Conservation (phyloP, 2,113 vertebrate genomes). For the Erythrolamprus reginae region DNA sequence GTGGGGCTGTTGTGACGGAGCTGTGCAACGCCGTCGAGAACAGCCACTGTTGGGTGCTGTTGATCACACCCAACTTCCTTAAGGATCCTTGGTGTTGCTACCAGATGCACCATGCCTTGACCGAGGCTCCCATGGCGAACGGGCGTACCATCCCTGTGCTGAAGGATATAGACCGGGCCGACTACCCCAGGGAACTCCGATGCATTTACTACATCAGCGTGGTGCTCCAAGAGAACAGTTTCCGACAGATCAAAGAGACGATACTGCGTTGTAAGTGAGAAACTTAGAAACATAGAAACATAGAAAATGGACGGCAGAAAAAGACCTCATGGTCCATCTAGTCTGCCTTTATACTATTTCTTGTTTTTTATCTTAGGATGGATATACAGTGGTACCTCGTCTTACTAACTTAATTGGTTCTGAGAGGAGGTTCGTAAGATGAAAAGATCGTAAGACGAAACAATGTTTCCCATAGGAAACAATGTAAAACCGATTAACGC, state of each 20-base stretch:
- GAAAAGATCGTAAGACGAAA: too few species aligned
- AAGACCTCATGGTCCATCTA: too few species aligned
- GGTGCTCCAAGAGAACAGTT: slow-evolving; percentile 59
- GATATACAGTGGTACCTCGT: too few species aligned
- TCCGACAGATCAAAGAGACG: slow-evolving; percentile 67
- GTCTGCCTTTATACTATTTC: too few species aligned
- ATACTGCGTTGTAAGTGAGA: slow-evolving; percentile 76
- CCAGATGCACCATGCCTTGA: slow-evolving; percentile 84
- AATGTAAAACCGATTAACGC: too few species aligned
- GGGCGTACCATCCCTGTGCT: slow-evolving; percentile 80
- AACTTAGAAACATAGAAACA: too few species aligned
- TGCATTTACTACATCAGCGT: slow-evolving; percentile 77
- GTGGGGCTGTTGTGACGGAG: slow-evolving; percentile 71
- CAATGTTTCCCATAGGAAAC: too few species aligned
- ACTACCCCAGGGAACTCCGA: slow-evolving; percentile 78
- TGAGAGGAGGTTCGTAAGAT: too few species aligned
- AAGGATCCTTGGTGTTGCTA: slow-evolving; percentile 82
- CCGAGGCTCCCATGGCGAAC: slow-evolving; percentile 70
- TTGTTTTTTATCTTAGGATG: too few species aligned
- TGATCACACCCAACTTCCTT: slow-evolving; percentile 80
- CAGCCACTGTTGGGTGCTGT: slow-evolving; percentile 82
- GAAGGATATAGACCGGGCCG: slow-evolving; percentile 61
- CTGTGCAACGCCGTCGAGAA: slow-evolving; percentile 72
- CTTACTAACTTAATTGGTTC: too few species aligned
- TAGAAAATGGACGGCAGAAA: too few species aligned